Evolutionary conservation across 2,113 vertebrate genomes (phyloP), one percentile per base, ranked within the genome.

Genomic region (Potamarius usumacintae): DNA sequence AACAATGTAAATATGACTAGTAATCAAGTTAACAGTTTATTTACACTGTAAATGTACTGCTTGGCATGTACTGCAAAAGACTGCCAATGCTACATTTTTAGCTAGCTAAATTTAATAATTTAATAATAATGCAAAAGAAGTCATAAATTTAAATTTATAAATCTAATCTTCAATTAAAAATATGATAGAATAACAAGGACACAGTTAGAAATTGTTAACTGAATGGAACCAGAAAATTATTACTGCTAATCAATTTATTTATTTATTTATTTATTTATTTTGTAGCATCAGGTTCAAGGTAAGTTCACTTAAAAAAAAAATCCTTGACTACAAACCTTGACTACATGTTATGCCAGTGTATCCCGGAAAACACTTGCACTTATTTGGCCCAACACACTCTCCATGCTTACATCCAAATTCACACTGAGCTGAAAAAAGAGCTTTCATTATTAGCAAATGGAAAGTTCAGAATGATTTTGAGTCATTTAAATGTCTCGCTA

Each of bases 361-460:
- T 93, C 98, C 98, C 79, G 96, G 96, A 88, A 97, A 96, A 92
- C 98, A 99, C 92, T 97, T 97, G 93, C 98, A 99, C 94, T 97
- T 98, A 92, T 97, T 98, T 72, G 96, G 96, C 86, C 97, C 97
- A 63, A 94, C 93, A 83, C 98, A 99, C 87, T 99, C 97, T 1
- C 98, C 98, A 0, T 98, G 96, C 91, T 97, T 98, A 95, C 98
- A 99, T 48, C 95, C 96, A 50, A 95, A 95, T 88, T 96, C 95
- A 91, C 98, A 99, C 25, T 95, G 91, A 91, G 98, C 98, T 99
- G 95, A 87, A 86, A 91, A 93, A 72, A 89, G 92, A 91, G 86
- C 91, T 72, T 17, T 18, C n/a, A 9, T 27, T 9, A 91, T 86
- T 83, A 89, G 20, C 74, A 91, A 74, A 87, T 78, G 83, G 86